Conservation (phyloP, 2,888 invertebrate species). For the Lissocephala sabroskyi region DNA sequence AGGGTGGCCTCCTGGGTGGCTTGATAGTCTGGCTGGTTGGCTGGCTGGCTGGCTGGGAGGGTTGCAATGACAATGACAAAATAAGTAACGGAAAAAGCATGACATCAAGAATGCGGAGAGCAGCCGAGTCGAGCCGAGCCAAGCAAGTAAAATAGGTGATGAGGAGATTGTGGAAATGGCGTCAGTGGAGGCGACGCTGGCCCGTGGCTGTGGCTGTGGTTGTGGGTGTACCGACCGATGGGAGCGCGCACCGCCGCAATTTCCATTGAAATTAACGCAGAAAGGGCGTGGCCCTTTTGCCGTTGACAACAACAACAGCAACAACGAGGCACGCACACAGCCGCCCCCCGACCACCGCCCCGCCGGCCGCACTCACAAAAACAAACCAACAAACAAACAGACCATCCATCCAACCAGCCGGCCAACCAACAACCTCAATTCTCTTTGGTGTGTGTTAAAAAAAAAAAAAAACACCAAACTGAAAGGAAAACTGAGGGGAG, state of each 20-base stretch:
- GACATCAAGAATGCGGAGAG: neutral
- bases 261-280: conserved; percentile 59
- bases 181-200: too few relatives aligned
- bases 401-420: conserved; percentile 7
- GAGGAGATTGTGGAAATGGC: neutral
- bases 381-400: conserved; percentile 5
- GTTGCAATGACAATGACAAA: conserved; percentile 25
- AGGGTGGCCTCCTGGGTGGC: too few relatives aligned
- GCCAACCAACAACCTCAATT: conserved; percentile 19
- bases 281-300: conserved; percentile 64
- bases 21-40: neutral
- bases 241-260: conserved; percentile 6
- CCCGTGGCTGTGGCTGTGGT: neutral
- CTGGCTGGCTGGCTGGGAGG: conserved; percentile 5
- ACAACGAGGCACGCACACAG: conserved; percentile 11
- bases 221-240: neutral
- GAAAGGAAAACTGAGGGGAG: neutral
- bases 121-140: too few relatives aligned
- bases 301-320: conserved; percentile 41
- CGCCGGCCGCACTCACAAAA: too few relatives aligned
- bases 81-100: conserved; percentile 6
- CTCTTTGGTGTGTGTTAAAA: neutral
- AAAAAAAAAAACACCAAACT: too few relatives aligned
- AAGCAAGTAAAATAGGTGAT: conserved; percentile 16
- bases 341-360: too few relatives aligned